Conservation (phyloP, 2,888 invertebrate species). For the Escarpia spicata region DNA sequence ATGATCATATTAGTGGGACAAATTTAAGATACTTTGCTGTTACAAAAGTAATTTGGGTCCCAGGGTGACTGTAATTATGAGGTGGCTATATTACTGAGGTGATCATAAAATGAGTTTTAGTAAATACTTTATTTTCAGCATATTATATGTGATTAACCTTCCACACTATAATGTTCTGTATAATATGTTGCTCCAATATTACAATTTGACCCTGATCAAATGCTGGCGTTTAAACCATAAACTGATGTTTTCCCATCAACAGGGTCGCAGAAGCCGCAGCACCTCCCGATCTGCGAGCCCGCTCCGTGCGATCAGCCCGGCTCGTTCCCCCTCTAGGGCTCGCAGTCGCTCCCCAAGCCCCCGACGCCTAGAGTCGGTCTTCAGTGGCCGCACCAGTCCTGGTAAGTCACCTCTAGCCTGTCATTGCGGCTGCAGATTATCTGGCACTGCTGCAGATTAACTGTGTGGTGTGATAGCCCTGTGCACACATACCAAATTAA, state of each 20-base stretch:
- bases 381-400: conserved; percentile 20
- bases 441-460: neutral
- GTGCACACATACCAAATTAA: too few species aligned
- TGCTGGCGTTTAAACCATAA: neutral
- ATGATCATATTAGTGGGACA: too few species aligned
- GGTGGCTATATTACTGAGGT: too few species aligned
- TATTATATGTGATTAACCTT: too few species aligned
- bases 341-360: conserved; percentile 61
- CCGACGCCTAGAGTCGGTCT: conserved; percentile 35
- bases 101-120: too few species aligned
- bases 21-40: too few species aligned
- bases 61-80: too few species aligned
- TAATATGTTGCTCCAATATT: neutral
- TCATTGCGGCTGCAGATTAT: neutral
- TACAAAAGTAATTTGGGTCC: too few species aligned
- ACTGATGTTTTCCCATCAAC: neutral
- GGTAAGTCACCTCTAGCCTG: neutral
- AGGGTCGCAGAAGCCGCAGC: conserved; percentile 33
- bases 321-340: conserved; percentile 43
- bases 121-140: too few species aligned
- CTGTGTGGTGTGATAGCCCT: neutral
- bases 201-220: neutral
- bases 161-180: neutral
- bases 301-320: conserved; percentile 52
- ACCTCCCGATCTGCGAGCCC: conserved; percentile 44